Evolutionary conservation across 1,140 invertebrate species (phyloP).

Genomic region (Danaus plexippus): DNA sequence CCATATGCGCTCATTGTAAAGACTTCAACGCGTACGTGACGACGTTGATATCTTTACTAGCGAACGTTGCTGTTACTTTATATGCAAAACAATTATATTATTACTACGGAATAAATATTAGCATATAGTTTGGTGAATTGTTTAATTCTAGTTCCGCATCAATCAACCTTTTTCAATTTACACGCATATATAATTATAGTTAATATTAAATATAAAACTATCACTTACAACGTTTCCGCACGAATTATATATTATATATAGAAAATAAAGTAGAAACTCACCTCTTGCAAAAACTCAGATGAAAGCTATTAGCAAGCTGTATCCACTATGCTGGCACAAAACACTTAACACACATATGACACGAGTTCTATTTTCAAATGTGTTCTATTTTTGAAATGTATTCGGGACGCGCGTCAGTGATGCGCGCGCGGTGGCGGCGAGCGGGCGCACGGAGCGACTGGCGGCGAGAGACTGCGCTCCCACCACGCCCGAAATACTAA

Average conservation of each 20-base stretch:
- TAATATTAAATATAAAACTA: slow-evolving; percentile 16
- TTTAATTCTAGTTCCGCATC: slow-evolving; percentile 28
- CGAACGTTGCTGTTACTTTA: slow-evolving; percentile 7
- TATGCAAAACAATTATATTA: slow-evolving; percentile 13
- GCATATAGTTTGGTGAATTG: slow-evolving; percentile 24
- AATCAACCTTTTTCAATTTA: slow-evolving; percentile 18
- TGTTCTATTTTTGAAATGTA: slow-evolving; percentile 44
- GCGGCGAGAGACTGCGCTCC: slow-evolving; percentile 63
- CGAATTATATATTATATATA: slow-evolving; percentile 42
- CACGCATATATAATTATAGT: slow-evolving; percentile 23
- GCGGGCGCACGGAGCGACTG: slow-evolving; percentile 48
- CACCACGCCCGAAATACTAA: slow-evolving; percentile 64
- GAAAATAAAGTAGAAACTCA: slow-evolving; percentile 56
- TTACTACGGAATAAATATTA: slow-evolving; percentile 17
- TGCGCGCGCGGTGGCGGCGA: slow-evolving; percentile 41
- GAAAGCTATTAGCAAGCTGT: slow-evolving; percentile 40
- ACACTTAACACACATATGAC: slow-evolving; percentile 44
- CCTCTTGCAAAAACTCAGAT: slow-evolving; percentile 57
- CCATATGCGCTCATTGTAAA: slow-evolving; percentile 34
- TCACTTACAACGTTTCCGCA: slow-evolving; percentile 27
- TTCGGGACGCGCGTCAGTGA: slow-evolving; percentile 33
- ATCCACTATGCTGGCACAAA: slow-evolving; percentile 48
- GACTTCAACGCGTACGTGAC: slow-evolving; percentile 45
- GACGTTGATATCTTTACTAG: slow-evolving; percentile 13
- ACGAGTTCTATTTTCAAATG: slow-evolving; percentile 29